Conservation (phyloP, 2,888 invertebrate species). For the Hylaea fasciaria region DNA sequence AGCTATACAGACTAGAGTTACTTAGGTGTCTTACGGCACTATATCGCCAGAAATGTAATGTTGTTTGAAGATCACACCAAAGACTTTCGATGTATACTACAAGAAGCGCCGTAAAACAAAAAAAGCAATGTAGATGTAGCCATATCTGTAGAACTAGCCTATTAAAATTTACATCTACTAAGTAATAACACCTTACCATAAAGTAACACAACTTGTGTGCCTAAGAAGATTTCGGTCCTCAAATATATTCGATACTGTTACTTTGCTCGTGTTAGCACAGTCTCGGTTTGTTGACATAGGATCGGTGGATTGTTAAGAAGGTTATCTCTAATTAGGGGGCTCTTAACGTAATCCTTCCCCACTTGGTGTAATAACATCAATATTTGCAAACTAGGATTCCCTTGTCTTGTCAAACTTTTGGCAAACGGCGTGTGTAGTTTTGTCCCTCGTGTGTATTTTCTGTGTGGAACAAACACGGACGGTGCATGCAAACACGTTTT, state of each 20-base stretch:
- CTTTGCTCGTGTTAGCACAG: slow-evolving; percentile 27
- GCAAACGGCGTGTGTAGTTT: slow-evolving; percentile 5
- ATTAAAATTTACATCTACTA: slow-evolving; percentile 1
- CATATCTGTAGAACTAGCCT: too few species aligned
- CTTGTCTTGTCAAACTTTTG: slow-evolving; percentile 35
- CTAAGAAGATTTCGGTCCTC: slow-evolving; percentile 31
- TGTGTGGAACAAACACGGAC: not conserved
- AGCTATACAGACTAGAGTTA: not conserved
- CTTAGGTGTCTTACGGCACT: not conserved
- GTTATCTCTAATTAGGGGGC: slow-evolving; percentile 78
- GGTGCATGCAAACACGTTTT: too few species aligned
- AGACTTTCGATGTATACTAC: too few species aligned
- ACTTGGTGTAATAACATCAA: slow-evolving; percentile 64
- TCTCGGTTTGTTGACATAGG: slow-evolving; percentile 74
- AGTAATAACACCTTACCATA: slow-evolving; percentile 9
- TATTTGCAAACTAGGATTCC: slow-evolving; percentile 53
- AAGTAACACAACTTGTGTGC: slow-evolving; percentile 22
- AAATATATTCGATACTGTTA: slow-evolving; percentile 36
- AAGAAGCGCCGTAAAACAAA: too few species aligned
- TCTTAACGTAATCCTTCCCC: slow-evolving; percentile 74
- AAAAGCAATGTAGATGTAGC: too few species aligned
- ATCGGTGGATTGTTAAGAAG: slow-evolving; percentile 70
- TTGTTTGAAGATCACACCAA: not conserved
- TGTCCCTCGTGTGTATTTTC: not conserved
- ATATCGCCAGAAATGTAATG: not conserved